These are phyloP conservation scores for Macrotrachela quadricornifera DNA, from an alignment of 1,140 invertebrate genomes.

Conservation along the genomic window DNA sequence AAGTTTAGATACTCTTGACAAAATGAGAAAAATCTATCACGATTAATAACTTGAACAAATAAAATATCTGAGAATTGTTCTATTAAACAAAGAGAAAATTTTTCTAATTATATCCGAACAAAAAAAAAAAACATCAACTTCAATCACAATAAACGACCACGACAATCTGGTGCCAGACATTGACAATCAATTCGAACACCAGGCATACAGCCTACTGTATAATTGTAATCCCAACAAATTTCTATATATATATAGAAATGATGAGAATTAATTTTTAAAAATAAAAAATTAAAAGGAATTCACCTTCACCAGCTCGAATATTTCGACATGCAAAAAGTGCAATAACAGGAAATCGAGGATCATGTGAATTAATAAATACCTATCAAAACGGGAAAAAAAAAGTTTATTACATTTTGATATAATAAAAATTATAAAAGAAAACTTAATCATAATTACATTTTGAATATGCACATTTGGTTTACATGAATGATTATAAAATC, in stretches of 20 bases:
- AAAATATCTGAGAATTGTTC: no score
- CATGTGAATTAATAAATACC: conserved; percentile 89
- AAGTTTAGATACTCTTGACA: no score
- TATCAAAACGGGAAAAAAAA: no score
- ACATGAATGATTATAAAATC: conserved; percentile 85
- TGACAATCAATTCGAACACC: conserved; percentile 71
- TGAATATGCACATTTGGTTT: conserved; percentile 84
- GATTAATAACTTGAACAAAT: no score
- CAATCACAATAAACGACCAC: conserved; percentile 60
- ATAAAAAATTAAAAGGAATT: not conserved
- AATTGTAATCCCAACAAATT: conserved; percentile 92
- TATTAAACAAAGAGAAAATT: no score
- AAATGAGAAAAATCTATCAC: no score
- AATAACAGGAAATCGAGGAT: conserved; percentile 83
- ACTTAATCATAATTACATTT: conserved; percentile 37
- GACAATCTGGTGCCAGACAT: conserved; percentile 62
- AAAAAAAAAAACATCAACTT: no score
- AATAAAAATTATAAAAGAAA: no score
- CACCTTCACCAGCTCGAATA: conserved; percentile 72
- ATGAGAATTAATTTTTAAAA: no score
- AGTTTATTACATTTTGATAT: no score
- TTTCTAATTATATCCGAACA: no score
- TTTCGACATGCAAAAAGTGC: conserved; percentile 66
- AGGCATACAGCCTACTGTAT: conserved; percentile 74
- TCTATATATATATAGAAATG: conserved; percentile 73